These are phyloP conservation scores for Chrysomallon squamiferum DNA, from an alignment of 1,140 invertebrate species.

Conservation along the genomic window DNA sequence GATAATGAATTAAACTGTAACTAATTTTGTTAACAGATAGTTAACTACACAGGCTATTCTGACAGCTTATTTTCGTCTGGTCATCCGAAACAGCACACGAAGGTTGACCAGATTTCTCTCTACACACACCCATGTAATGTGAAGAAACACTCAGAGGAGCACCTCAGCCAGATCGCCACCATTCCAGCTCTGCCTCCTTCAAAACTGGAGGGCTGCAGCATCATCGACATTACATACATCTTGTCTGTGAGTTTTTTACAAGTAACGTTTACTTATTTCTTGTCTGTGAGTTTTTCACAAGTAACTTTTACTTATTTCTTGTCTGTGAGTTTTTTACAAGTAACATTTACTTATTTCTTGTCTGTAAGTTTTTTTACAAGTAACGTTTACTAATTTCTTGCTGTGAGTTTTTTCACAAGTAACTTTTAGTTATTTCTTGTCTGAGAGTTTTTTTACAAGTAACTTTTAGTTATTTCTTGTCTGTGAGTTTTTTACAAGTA, in stretches of 20 bases:
- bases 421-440: not conserved
- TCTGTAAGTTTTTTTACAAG: not conserved
- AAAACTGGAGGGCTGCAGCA: slow-evolving; percentile 91
- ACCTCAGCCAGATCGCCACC: slow-evolving; percentile 34
- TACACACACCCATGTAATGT: slow-evolving; percentile 13
- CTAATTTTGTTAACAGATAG: slow-evolving; percentile 26
- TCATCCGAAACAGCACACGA: slow-evolving; percentile 44
- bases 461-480: not conserved
- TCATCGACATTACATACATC: slow-evolving; percentile 94
- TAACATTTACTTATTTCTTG: not conserved
- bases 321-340: not conserved
- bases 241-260: slow-evolving; percentile 81
- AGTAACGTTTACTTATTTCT: not conserved
- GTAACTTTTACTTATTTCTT: not conserved
- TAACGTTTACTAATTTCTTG: not conserved
- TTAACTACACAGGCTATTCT: slow-evolving; percentile 45
- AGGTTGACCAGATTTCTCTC: slow-evolving; percentile 33
- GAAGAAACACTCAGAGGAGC: slow-evolving; percentile 20
- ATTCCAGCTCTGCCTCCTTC: slow-evolving; percentile 94
- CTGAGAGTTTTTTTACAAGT: too few relatives aligned
- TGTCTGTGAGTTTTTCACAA: not conserved
- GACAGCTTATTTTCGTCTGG: slow-evolving; percentile 48
- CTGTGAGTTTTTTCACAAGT: not conserved
- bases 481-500: not conserved
- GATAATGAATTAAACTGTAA: too few relatives aligned